Percentiles rank a stretch among this genome's conserved stretches.
Conservation (phyloP, 1,140 invertebrate species). For the Drosophila carrolli region DNA sequence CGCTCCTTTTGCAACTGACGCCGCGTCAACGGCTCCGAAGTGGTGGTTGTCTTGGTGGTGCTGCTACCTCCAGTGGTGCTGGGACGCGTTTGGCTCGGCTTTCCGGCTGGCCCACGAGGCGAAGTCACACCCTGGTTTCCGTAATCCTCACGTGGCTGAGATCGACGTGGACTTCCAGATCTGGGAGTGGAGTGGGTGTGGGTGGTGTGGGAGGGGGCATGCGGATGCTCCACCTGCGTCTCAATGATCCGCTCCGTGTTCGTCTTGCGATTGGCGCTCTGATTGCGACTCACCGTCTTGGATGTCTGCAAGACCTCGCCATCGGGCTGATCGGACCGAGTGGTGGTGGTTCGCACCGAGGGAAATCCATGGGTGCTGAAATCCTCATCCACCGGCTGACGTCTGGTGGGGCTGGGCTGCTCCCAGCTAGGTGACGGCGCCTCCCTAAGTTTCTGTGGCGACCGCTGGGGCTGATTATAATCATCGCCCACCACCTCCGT, state of each 20-base stretch:
- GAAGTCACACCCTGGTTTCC: slow-evolving; percentile 44
- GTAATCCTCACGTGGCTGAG: slow-evolving; percentile 50
- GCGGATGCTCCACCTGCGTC: slow-evolving; percentile 62
- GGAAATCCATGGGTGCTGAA: slow-evolving; percentile 71
- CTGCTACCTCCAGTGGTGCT: slow-evolving; percentile 29
- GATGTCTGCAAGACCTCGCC: slow-evolving; percentile 47
- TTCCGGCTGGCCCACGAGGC: slow-evolving; percentile 35
- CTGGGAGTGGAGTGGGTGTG: slow-evolving; percentile 12
- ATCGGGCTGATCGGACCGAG: slow-evolving; percentile 52
- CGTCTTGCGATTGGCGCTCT: slow-evolving; percentile 55
- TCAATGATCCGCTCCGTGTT: slow-evolving; percentile 72
- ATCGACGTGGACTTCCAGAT: slow-evolving; percentile 45
- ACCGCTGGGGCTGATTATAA: slow-evolving; percentile 1
- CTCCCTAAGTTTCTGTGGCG: slow-evolving; percentile 46
- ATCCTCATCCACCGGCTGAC: slow-evolving; percentile 30
- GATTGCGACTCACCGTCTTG: slow-evolving; percentile 48
- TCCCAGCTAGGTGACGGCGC: slow-evolving; percentile 29
- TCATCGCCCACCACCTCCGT: slow-evolving; percentile 51
- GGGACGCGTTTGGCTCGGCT: slow-evolving; percentile 32
- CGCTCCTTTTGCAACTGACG: slow-evolving; percentile 84
- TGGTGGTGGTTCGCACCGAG: slow-evolving; percentile 39
- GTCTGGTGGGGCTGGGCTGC: slow-evolving; percentile 16
- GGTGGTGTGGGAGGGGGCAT: background rate
- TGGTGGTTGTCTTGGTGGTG: slow-evolving; percentile 31
- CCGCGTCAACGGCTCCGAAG: slow-evolving; percentile 51